Evolutionary conservation across 2,797 vertebrate genomes (phyloP), one percentile per base, ranked within the genome.

Genomic region (Loriculus beryllinus): DNA sequence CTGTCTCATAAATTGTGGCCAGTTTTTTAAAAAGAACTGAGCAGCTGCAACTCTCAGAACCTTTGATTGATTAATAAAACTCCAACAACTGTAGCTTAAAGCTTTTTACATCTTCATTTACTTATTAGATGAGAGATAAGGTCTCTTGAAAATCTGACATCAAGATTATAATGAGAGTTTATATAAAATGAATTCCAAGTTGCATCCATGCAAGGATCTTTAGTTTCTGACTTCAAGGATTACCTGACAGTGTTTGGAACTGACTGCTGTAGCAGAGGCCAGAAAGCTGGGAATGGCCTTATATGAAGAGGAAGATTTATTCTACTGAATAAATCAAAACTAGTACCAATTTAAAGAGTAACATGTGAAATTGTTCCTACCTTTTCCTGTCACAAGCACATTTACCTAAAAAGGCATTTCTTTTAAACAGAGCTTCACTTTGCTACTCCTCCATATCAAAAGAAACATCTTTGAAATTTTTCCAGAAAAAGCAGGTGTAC

Each of bases 401-500:
- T 52, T 87, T 77, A 4, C 57, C 35, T 12, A 3, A 48, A 94
- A 84, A 74, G 29, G 12, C 31, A 45, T 90, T 87, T 90, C 35
- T 79, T 91, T 82, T 69, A 67, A 87, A 54, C 8, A 56, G 62
- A 47, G 12, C 69, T 94, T 92, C 49, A 83, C 74, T 75, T 80
- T 68, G 63, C 40, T 77, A 47, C 54, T 77, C 71, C 56, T 33
- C 29, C 63, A 47, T 21, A 51, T 28, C 31, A 52, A 67, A 77
- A 87, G 51, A 72, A 76, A 71, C 15, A n/a, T 67, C 21, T 43
- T 60, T 94, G 84, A 93, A 93, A 93, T 48, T 28, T 64, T 92
- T 91, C 95, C 91, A 72, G 7, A 95, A 92, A 85, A 81, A 79
- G 39, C 89, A 90, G 88, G 79, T 83, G 72, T 84, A 23, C 7